A percentile compares a stretch with the other conserved stretches of the same genome.
phyloP scores from a whole-genome alignment of 2,888 invertebrate genomes.

The Rotaria sp. region DNA sequence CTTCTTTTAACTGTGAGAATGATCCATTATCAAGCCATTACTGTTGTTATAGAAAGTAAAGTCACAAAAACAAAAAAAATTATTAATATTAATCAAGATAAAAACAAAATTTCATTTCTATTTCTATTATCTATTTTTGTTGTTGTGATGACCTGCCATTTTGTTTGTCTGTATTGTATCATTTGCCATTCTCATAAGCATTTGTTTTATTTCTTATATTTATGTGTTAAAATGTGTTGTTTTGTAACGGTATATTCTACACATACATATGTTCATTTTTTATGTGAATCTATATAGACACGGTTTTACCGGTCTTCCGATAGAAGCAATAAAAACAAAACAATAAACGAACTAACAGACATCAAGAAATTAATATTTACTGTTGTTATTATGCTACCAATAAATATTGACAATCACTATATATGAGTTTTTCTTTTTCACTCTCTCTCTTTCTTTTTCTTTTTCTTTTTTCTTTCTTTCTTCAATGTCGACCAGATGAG shows the following conservation, averaged over 20 bases:
- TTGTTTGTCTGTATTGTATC: slow-evolving; percentile 7
- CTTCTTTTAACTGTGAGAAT: background rate
- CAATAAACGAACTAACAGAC: background rate
- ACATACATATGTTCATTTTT: background rate
- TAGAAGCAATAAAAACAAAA: background rate
- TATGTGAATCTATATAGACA: background rate
- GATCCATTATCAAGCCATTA: slow-evolving; percentile 5
- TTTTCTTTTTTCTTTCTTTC: background rate
- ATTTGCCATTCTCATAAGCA: slow-evolving; percentile 5
- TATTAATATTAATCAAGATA: background rate
- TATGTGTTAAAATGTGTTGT: background rate
- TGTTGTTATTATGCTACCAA: background rate
- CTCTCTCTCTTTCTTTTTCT: background rate
- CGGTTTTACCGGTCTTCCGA: background rate
- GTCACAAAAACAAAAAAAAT: too few species aligned
- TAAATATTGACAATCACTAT: background rate
- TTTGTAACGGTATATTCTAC: background rate
- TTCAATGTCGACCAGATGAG: background rate
- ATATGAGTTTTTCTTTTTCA: background rate
- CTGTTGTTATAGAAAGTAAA: too few species aligned
- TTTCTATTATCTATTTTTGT: slow-evolving; percentile 3
- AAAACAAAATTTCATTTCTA: background rate
- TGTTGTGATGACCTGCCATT: slow-evolving; percentile 15
- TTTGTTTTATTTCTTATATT: background rate
- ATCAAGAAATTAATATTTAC: too few species aligned